Evolutionary conservation across 2,888 invertebrate species (phyloP).

Genomic region (Hyposoter dolosus): DNA sequence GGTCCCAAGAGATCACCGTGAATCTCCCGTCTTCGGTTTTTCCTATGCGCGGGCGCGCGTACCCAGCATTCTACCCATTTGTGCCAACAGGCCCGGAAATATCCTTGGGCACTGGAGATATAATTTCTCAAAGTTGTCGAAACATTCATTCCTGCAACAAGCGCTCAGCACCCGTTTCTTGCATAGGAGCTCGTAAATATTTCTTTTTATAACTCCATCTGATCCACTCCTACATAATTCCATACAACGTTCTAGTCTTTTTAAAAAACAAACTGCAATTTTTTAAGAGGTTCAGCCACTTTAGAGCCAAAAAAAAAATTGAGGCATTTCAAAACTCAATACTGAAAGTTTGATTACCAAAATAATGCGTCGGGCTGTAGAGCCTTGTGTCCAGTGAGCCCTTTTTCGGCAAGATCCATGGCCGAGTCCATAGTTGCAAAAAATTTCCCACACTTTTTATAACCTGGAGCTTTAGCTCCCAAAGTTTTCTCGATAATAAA

Average conservation of each 20-base stretch:
- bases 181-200: constrained; percentile 33
- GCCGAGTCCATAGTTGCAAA: no score
- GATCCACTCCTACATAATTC: neutral
- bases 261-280: neutral
- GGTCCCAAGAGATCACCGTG: constrained; percentile 72
- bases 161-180: constrained; percentile 21
- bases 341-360: no score
- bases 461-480: no score
- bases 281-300: neutral
- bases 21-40: constrained; percentile 65
- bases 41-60: constrained; percentile 16
- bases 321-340: no score
- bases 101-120: constrained; percentile 39
- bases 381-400: no score
- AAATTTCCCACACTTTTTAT: no score
- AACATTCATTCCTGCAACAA: constrained; percentile 56
- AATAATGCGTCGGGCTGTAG: no score
- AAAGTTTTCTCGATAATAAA: no score
- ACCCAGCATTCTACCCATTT: constrained; percentile 47
- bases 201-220: neutral
- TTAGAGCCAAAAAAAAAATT: no score
- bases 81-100: constrained; percentile 62
- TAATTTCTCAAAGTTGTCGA: constrained; percentile 40
- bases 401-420: no score
- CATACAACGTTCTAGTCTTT: neutral